These are phyloP conservation scores for Cyclophora albipunctata DNA, from an alignment of 2,888 invertebrate species.

Conservation along the genomic window DNA sequence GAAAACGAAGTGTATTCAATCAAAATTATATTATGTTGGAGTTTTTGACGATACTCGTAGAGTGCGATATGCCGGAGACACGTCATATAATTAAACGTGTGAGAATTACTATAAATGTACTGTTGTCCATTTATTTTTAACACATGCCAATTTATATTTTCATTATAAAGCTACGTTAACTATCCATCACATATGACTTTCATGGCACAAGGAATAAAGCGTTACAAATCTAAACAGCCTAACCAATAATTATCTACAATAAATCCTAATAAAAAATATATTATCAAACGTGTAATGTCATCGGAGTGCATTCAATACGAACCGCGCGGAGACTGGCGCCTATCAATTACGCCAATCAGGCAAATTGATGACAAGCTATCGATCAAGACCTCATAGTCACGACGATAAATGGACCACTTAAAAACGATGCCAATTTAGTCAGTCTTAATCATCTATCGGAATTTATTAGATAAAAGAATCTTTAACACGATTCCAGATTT, in stretches of 20 bases:
- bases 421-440: constrained; percentile 13
- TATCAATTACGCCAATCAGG: constrained; percentile 61
- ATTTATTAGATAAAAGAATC: constrained; percentile 5
- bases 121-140: no score
- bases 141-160: no score
- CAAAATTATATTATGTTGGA: constrained; percentile 15
- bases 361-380: constrained; percentile 50
- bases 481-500: no score
- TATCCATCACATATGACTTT: no score
- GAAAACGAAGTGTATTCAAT: constrained; percentile 13
- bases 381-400: constrained; percentile 30
- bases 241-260: no score
- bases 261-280: neutral
- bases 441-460: constrained; percentile 20
- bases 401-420: constrained; percentile 30
- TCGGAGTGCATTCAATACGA: constrained; percentile 26
- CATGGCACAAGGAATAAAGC: no score
- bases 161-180: no score
- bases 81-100: no score
- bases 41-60: constrained; percentile 11
- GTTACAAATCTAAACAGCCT: no score
- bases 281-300: neutral
- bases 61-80: neutral
- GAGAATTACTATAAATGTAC: no score
- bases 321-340: constrained; percentile 53